Evolutionary conservation across 2,888 invertebrate species (phyloP).

Genomic region (Epinotia nisella): DNA sequence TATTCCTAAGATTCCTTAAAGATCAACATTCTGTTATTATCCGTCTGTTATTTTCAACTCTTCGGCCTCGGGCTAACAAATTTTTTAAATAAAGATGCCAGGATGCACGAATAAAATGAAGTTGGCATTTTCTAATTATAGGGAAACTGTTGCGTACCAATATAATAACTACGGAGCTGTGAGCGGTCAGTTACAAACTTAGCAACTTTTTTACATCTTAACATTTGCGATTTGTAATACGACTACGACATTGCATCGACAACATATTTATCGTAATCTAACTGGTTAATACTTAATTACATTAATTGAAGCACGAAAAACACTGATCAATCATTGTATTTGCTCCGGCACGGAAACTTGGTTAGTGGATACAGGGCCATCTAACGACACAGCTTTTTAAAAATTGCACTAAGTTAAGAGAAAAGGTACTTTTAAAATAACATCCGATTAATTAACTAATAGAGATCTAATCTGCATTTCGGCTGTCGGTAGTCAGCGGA

Average conservation of each 20-base stretch:
- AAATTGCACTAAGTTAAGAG: constrained; percentile 64
- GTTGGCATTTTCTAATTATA: too few relatives aligned
- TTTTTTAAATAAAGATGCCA: neutral
- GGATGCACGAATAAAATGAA: neutral
- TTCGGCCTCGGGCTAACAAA: neutral
- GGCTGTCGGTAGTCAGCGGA: constrained; percentile 46
- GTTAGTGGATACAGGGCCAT: constrained; percentile 30
- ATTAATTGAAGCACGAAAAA: constrained; percentile 37
- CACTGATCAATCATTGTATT: constrained; percentile 35
- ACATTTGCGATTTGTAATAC: constrained; percentile 6
- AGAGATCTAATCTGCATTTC: constrained; percentile 78
- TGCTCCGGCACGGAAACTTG: constrained; percentile 15
- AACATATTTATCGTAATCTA: constrained; percentile 34
- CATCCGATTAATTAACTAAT: constrained; percentile 69
- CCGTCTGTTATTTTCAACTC: neutral
- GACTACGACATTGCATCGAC: constrained; percentile 16
- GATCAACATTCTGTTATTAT: neutral
- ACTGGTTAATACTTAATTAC: constrained; percentile 44
- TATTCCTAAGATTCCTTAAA: neutral
- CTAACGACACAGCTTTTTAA: constrained; percentile 53
- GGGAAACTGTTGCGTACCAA: too few relatives aligned
- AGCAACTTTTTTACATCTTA: neutral
- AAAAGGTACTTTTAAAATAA: constrained; percentile 70
- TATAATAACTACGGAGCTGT: neutral
- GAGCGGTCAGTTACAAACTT: neutral